Conservation (phyloP, 2,797 vertebrate species). For the Remorina albescens region DNA sequence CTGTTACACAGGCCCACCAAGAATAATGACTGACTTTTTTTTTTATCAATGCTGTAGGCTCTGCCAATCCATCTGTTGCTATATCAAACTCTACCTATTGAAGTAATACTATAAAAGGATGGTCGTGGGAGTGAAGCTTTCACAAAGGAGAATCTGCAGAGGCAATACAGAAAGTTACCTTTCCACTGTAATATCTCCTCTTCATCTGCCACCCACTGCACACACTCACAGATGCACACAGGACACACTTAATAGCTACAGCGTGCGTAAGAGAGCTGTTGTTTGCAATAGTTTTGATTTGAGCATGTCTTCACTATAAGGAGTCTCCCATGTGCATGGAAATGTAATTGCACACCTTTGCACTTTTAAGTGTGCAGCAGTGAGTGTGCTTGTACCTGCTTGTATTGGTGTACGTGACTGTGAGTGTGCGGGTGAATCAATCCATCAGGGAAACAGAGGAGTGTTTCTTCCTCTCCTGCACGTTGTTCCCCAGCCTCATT, state of each 20-base stretch:
- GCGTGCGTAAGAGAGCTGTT: constrained; percentile 10
- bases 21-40: constrained; percentile 58
- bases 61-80: constrained; percentile 75
- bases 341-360: constrained; percentile 44
- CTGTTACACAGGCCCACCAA: constrained; percentile 57
- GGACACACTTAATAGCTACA: constrained; percentile 14
- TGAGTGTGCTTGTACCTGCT: constrained; percentile 24
- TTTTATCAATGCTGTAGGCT: constrained; percentile 60
- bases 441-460: constrained; percentile 68
- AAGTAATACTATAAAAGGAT: constrained; percentile 76
- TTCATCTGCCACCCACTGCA: constrained; percentile 64
- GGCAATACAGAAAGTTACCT: constrained; percentile 59
- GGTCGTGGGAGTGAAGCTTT: constrained; percentile 69
- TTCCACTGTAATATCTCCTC: constrained; percentile 52
- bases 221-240: constrained; percentile 40
- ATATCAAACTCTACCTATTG: constrained; percentile 63
- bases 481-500: constrained; percentile 75
- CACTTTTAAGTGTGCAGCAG: constrained; percentile 30
- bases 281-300: constrained; percentile 35
- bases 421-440: constrained; percentile 43
- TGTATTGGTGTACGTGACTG: constrained; percentile 22
- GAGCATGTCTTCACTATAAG: constrained; percentile 9
- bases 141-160: constrained; percentile 63
- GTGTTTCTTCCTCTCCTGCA: constrained; percentile 67
- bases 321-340: constrained; percentile 11